Percentiles rank a stretch among this genome's conserved stretches.
Evolutionary conservation across 1,140 invertebrate genomes (phyloP).

Genomic region (Cotesia chilonis): DNA sequence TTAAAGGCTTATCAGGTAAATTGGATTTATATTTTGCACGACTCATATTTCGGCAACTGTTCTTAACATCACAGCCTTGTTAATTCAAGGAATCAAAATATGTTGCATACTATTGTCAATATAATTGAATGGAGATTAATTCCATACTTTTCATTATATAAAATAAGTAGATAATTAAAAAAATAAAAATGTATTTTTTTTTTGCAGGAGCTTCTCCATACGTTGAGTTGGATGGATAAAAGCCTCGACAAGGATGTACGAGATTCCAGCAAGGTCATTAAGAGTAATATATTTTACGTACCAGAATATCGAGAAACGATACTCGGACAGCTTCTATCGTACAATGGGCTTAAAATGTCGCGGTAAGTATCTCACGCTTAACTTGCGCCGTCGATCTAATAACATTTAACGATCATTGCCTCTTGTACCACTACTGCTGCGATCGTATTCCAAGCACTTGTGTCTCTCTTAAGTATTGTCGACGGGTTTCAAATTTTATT

Average conservation of each 20-base stretch:
- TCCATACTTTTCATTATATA: no score
- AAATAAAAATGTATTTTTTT: not conserved
- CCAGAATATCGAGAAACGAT: conserved; percentile 93
- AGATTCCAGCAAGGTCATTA: conserved; percentile 83
- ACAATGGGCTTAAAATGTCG: conserved; percentile 87
- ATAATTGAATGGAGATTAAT: no score
- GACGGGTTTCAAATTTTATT: conserved; percentile 10
- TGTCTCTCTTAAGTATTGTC: conserved; percentile 16
- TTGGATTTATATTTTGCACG: conserved; percentile 15
- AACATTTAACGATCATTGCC: conserved; percentile 35
- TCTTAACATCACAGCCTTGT: no score
- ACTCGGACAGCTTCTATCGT: conserved; percentile 79
- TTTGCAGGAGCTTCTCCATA: conserved; percentile 73
- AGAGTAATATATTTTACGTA: conserved; percentile 93
- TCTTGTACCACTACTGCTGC: not conserved
- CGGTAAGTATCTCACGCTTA: conserved; percentile 68
- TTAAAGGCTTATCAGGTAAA: conserved; percentile 75
- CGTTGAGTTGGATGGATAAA: conserved; percentile 83
- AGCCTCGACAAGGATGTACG: conserved; percentile 73
- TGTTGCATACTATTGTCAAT: no score
- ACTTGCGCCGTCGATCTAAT: conserved; percentile 32
- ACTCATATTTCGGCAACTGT: no score
- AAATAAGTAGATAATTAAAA: not conserved
- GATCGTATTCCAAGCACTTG: conserved; percentile 31
- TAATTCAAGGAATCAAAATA: no score